A percentile compares a stretch with the other conserved stretches of the same genome.
These are phyloP conservation scores for Andrena haemorrhoa DNA, from an alignment of 2,888 invertebrate genomes.

Conservation along the genomic window DNA sequence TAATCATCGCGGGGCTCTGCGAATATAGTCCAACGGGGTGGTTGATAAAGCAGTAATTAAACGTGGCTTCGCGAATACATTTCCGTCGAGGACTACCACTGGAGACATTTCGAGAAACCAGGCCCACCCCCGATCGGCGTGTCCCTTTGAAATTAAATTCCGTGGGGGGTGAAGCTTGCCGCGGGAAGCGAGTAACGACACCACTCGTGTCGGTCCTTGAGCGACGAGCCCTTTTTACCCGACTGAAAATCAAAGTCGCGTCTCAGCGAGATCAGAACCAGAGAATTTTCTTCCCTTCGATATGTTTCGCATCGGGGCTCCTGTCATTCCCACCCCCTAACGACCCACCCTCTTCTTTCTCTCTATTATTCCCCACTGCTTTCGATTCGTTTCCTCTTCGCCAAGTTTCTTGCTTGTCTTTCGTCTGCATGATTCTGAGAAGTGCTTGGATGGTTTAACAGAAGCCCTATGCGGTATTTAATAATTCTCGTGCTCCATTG, in stretches of 20 bases:
- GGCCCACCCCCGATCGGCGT: background rate
- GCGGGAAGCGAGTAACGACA: constrained; percentile 43
- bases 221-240: constrained; percentile 52
- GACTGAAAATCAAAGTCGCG: constrained; percentile 55
- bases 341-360: background rate
- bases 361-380: background rate
- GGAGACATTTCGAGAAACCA: constrained; percentile 11
- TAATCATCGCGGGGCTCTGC: background rate
- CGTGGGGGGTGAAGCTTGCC: constrained; percentile 24
- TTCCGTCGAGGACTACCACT: constrained; percentile 13
- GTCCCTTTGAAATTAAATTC: constrained; percentile 49
- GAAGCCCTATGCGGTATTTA: no score
- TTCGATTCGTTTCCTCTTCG: background rate
- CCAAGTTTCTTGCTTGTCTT: background rate
- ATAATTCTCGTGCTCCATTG: no score
- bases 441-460: no score
- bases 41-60: constrained; percentile 35
- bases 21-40: background rate
- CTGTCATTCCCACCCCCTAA: constrained; percentile 6
- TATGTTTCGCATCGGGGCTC: constrained; percentile 21
- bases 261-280: constrained; percentile 50
- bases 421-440: background rate
- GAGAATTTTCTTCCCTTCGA: constrained; percentile 27
- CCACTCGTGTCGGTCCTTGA: constrained; percentile 46
- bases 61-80: constrained; percentile 26